These are phyloP conservation scores for Papilio polyxenes DNA, from an alignment of 1,140 invertebrate genomes.

Conservation along the genomic window DNA sequence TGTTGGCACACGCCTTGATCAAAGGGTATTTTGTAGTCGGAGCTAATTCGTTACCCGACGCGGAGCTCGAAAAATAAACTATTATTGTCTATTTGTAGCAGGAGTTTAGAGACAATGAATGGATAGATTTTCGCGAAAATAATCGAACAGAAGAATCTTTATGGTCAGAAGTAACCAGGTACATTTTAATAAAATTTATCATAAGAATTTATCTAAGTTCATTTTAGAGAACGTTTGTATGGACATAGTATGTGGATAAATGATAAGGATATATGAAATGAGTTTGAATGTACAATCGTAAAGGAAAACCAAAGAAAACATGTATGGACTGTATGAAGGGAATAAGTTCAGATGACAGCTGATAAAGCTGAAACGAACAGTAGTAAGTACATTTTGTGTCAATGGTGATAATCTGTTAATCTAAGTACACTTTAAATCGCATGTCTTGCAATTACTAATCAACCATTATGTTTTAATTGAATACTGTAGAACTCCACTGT, in stretches of 20 bases:
- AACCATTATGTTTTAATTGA: neutral
- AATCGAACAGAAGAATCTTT: neutral
- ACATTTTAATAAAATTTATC: too few relatives aligned
- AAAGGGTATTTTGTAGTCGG: neutral
- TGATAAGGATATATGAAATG: too few relatives aligned
- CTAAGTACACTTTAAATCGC: too few relatives aligned
- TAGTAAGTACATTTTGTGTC: neutral
- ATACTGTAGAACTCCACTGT: neutral
- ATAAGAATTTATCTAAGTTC: too few relatives aligned
- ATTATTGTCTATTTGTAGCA: conserved; percentile 53
- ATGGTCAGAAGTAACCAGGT: neutral
- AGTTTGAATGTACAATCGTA: too few relatives aligned
- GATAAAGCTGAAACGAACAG: neutral
- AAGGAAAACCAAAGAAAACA: neutral
- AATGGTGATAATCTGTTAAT: too few relatives aligned
- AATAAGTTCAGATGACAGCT: neutral
- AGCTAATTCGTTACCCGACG: conserved; percentile 54
- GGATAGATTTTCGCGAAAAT: conserved; percentile 39
- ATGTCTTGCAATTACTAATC: too few relatives aligned
- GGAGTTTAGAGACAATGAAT: conserved; percentile 14
- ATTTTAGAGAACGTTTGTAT: too few relatives aligned
- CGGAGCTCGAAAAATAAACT: conserved; percentile 37
- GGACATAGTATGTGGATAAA: too few relatives aligned
- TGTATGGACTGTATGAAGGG: neutral
- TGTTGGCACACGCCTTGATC: conserved; percentile 9